phyloP scores from a whole-genome alignment of 2,888 invertebrate genomes.

The Philereme vetulata region DNA sequence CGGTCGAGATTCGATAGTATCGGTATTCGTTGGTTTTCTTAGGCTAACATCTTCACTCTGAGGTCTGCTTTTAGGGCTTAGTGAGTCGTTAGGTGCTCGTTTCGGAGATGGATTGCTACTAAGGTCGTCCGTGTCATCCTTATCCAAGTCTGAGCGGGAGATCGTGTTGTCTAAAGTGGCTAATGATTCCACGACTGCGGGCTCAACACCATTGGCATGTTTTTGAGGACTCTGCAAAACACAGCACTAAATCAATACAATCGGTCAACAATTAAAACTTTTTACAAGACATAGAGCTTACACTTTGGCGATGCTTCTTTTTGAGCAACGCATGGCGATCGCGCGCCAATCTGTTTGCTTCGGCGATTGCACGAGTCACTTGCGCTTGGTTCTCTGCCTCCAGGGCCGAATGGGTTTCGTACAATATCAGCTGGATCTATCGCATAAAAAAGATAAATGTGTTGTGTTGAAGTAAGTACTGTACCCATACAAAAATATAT shows the following conservation, averaged over 20 bases:
- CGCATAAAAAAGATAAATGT: conserved; percentile 30
- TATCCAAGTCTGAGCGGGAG: conserved; percentile 53
- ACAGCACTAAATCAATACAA: neutral
- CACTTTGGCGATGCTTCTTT: conserved; percentile 58
- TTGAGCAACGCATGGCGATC: conserved; percentile 85
- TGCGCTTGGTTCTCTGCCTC: conserved; percentile 90
- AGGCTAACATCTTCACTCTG: conserved; percentile 45
- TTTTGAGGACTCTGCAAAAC: conserved; percentile 60
- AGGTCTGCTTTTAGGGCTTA: conserved; percentile 47
- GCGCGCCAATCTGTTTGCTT: conserved; percentile 88
- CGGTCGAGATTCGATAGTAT: conserved; percentile 50
- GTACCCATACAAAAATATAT: neutral
- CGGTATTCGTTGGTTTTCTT: conserved; percentile 52
- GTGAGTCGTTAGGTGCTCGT: conserved; percentile 38
- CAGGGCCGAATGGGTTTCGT: conserved; percentile 91
- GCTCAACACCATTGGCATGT: conserved; percentile 46
- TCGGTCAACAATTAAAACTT: no score
- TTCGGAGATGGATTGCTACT: conserved; percentile 42
- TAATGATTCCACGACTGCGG: conserved; percentile 47
- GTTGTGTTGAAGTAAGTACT: neutral
- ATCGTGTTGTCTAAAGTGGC: conserved; percentile 51
- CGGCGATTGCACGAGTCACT: conserved; percentile 86
- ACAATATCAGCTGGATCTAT: conserved; percentile 90
- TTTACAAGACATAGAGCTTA: conserved; percentile 35
- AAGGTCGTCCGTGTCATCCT: conserved; percentile 49